Conservation (phyloP, 2,797 vertebrate species). For the Pteronotus mesoamericanus region DNA sequence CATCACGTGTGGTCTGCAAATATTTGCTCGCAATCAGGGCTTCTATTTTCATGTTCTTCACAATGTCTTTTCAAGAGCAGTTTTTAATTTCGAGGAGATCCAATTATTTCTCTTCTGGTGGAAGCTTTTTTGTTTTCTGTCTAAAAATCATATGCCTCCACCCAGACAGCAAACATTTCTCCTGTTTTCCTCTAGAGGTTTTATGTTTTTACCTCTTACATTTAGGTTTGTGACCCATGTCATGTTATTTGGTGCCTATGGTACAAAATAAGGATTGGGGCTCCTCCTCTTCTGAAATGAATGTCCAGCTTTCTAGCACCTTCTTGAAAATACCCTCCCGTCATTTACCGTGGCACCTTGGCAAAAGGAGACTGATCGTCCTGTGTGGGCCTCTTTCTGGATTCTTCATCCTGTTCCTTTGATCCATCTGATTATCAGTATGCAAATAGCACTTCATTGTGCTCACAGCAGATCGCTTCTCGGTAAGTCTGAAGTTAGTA, state of each 20-base stretch:
- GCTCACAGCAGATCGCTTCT: neutral
- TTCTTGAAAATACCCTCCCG: neutral
- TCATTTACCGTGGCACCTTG: neutral
- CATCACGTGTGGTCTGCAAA: neutral
- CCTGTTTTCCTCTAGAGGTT: neutral
- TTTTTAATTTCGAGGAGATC: neutral
- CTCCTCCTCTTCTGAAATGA: neutral
- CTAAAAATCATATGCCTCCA: neutral
- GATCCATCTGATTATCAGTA: neutral
- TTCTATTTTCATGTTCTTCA: neutral
- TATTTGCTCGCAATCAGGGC: neutral
- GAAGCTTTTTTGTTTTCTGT: neutral
- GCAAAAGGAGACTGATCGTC: neutral
- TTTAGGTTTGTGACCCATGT: neutral
- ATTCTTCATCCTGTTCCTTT: neutral
- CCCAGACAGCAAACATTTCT: neutral
- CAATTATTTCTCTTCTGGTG: neutral
- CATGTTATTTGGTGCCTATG: neutral
- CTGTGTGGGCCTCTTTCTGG: neutral
- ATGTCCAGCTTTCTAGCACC: neutral
- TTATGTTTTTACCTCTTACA: neutral
- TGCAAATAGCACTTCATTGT: too few relatives aligned
- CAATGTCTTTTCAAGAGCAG: neutral
- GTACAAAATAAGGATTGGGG: neutral
- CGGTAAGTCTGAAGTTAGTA: neutral